A percentile compares a stretch with the other conserved stretches of the same genome.
Evolutionary conservation across 1,140 invertebrate genomes (phyloP).

Genomic region (Drosophila sucinea): DNA sequence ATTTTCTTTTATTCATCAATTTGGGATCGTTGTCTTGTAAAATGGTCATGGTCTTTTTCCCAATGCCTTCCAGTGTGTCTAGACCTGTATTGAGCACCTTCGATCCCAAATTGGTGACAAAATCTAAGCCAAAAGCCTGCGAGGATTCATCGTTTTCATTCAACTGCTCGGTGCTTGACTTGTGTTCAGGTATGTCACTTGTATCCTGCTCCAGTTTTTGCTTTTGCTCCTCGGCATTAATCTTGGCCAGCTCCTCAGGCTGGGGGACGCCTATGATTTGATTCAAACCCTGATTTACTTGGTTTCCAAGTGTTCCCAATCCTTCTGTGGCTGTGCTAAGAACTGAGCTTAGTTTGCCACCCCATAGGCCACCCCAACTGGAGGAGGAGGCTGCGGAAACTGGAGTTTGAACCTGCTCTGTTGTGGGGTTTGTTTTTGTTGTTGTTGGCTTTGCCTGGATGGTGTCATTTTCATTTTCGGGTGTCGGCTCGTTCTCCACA

Average conservation of each 20-base stretch:
- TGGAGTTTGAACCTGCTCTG: neutral
- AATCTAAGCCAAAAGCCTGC: conserved; percentile 71
- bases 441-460: conserved; percentile 37
- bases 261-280: conserved; percentile 91
- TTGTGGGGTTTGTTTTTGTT: conserved; percentile 17
- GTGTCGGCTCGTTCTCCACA: conserved; percentile 34
- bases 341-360: conserved; percentile 88
- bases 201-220: conserved; percentile 30
- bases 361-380: conserved; percentile 84
- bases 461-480: conserved; percentile 18
- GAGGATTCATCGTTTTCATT: conserved; percentile 7
- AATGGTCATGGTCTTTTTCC: conserved; percentile 96
- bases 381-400: neutral
- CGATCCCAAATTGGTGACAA: conserved; percentile 88
- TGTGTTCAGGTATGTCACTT: conserved; percentile 20
- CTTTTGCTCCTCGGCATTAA: conserved; percentile 67
- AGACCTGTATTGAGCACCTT: conserved; percentile 92
- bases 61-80: conserved; percentile 94
- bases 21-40: conserved; percentile 95
- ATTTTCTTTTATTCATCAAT: conserved; percentile 91
- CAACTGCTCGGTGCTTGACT: conserved; percentile 1
- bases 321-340: conserved; percentile 89
- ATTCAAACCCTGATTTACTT: conserved; percentile 90
- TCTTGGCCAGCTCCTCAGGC: conserved; percentile 88
- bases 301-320: conserved; percentile 89